A percentile compares a stretch with the other conserved stretches of the same genome.
These are phyloP conservation scores for Hydra vulgaris DNA, from an alignment of 30 jellyfish, hydroid and myxozoan species.

Conservation along the genomic window DNA sequence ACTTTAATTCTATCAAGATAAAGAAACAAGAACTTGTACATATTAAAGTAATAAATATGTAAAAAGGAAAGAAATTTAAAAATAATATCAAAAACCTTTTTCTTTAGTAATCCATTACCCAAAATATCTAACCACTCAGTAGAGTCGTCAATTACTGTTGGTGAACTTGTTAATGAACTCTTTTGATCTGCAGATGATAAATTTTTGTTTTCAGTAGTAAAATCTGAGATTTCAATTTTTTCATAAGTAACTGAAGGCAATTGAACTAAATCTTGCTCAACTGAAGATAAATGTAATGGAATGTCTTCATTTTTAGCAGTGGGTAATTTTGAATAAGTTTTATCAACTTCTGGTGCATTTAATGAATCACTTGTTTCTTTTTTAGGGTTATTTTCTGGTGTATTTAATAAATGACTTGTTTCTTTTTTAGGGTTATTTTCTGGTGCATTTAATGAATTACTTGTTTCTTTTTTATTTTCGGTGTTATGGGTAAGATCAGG, in stretches of 20 bases:
- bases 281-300: not conserved
- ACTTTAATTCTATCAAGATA: too few species aligned
- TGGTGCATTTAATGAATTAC: not conserved
- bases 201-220: not conserved
- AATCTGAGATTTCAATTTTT: constrained; percentile 3
- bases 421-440: not conserved
- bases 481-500: too few species aligned
- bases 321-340: too few species aligned
- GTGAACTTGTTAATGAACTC: too few species aligned
- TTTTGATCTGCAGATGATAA: not conserved
- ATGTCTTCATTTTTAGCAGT: not conserved
- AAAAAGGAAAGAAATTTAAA: too few species aligned
- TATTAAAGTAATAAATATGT: too few species aligned
- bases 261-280: too few species aligned
- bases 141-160: too few species aligned
- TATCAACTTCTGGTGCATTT: not conserved
- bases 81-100: constrained; percentile 44
- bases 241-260: too few species aligned
- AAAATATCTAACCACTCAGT: constrained; percentile 72
- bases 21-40: too few species aligned
- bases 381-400: not conserved
- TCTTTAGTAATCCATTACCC: constrained; percentile 61
- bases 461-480: too few species aligned
- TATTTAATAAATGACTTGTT: not conserved
- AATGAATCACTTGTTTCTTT: not conserved